Evolutionary conservation across 2,113 vertebrate genomes (phyloP).

Genomic region (Oenanthe oenanthe): DNA sequence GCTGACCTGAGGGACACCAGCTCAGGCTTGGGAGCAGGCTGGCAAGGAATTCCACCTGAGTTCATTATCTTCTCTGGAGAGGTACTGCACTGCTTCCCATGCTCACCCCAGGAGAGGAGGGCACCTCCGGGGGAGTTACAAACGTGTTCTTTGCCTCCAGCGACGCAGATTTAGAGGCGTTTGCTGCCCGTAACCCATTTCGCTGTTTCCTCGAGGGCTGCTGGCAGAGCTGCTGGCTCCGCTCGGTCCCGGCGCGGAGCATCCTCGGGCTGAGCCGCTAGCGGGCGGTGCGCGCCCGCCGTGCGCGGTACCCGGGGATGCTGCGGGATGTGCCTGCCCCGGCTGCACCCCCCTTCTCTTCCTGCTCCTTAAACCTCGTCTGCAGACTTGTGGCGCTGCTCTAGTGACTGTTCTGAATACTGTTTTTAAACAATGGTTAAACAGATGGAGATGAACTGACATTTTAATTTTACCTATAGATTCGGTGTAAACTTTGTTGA

Average conservation of each 20-base stretch:
- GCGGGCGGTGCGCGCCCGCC: constrained; percentile 44
- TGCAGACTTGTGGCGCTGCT: background rate
- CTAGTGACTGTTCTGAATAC: accelerated
- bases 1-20: background rate
- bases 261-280: background rate
- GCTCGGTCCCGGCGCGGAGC: background rate
- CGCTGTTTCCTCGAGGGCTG: background rate
- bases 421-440: background rate
- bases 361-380: background rate
- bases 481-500: background rate
- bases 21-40: background rate
- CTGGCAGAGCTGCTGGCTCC: no score
- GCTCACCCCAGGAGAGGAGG: background rate
- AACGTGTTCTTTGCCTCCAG: background rate
- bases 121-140: background rate
- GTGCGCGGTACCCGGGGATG: background rate
- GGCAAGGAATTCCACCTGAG: background rate
- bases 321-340: accelerated
- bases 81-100: no score
- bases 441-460: no score
- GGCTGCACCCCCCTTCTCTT: background rate
- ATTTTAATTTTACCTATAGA: background rate
- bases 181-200: background rate
- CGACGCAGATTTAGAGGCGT: accelerated
- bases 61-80: background rate